phyloP scores from a whole-genome alignment of 2,113 vertebrate species.

The Sigmodon hispidus region DNA sequence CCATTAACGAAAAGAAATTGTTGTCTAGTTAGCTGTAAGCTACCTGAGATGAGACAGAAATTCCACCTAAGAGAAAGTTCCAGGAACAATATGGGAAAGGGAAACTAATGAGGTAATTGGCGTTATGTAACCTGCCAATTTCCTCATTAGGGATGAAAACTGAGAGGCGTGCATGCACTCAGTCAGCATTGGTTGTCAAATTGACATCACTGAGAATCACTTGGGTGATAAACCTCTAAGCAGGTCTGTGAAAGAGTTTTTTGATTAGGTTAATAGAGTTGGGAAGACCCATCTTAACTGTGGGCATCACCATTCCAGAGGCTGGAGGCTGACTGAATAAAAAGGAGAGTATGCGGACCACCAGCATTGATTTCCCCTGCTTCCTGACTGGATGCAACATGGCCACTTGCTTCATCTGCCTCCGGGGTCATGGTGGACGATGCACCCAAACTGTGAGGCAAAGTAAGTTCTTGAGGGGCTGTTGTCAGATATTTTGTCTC shows the following conservation, averaged over 20 bases:
- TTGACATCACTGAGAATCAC: neutral
- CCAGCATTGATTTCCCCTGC: no score
- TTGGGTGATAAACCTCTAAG: neutral
- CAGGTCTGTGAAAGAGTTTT: neutral
- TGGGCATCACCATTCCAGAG: neutral
- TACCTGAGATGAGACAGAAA: neutral
- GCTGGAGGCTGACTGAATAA: neutral
- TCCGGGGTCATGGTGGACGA: no score
- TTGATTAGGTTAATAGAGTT: neutral
- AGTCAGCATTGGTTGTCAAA: neutral
- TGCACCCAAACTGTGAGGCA: neutral
- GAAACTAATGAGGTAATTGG: neutral
- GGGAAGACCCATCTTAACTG: no score
- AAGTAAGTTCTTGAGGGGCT: neutral
- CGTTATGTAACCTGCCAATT: neutral
- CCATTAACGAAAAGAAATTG: neutral
- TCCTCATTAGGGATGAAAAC: slow-evolving; percentile 19
- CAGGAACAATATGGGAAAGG: neutral
- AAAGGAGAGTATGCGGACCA: neutral
- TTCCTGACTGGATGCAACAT: neutral
- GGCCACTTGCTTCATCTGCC: neutral
- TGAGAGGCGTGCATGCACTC: neutral
- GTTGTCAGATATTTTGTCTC: neutral
- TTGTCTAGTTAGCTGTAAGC: neutral
- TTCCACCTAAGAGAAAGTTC: slow-evolving; percentile 10